Evolutionary conservation across 2,797 vertebrate genomes (phyloP), one percentile per base, ranked within the genome.

Genomic region (Urosaurus nigricauda): DNA sequence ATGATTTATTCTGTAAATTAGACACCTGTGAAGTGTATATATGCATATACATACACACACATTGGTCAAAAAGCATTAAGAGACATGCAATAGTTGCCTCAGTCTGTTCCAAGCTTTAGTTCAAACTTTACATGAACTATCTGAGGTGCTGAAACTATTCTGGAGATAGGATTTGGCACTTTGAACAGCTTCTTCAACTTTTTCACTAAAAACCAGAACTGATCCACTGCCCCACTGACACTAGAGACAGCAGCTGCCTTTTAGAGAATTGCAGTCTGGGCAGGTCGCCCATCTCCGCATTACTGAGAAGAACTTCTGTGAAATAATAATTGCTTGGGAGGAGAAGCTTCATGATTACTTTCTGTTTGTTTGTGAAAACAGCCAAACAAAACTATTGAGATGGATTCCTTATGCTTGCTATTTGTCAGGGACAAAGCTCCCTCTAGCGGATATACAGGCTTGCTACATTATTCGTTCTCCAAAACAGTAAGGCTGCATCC

Each of bases 341-440:
- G 53, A 35, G 60, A 84, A 17, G 24, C 60, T 35, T 91, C 12
- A 56, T 35, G 32, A 71, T 90, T 90, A 68, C 92, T 78, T 91
- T 81, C 85, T 2, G 0, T 51, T 79, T 80, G 85, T 51, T 65
- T 19, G 5, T 51, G 47, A 47, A 79, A 90, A 87, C 32, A 75
- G 13, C 1, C 0, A 65, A 80, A 51, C 26, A 47, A 47, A n/a
- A 40, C 47, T 83, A 35, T 83, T 85, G 1, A n/a, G 58, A 74
- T 74, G 40, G 71, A 83, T 40, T 83, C 26, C 56, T 63, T 68
- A 35, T 51, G 63, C 73, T 32, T 56, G 40, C 13, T 21, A 75
- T 8, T 56, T 93, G 94, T 80, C 93, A 89, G 89, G 91, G 14
- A 0, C 29, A 83, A 80, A 35, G 95, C 95, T 90, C 95, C 96